A percentile compares a stretch with the other conserved stretches of the same genome.
phyloP scores from a whole-genome alignment of 2,888 invertebrate genomes.

The Hylaea fasciaria region DNA sequence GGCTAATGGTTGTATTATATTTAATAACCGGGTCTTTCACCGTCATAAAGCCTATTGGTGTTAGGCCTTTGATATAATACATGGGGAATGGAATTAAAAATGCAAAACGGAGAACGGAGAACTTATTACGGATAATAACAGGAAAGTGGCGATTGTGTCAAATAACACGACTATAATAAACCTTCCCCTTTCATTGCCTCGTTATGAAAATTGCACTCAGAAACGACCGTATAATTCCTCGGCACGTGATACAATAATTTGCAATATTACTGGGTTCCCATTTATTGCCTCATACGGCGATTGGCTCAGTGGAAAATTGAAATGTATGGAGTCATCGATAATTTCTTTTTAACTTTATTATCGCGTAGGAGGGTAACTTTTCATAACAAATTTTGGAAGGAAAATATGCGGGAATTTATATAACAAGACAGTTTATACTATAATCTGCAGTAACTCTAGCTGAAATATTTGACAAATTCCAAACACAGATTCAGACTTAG shows the following conservation, averaged over 20 bases:
- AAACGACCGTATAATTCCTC: slow-evolving; percentile 58
- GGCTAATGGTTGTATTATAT: too few species aligned
- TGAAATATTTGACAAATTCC: too few species aligned
- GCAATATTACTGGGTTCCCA: slow-evolving; percentile 45
- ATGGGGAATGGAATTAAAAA: slow-evolving; percentile 1
- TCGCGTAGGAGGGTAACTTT: slow-evolving; percentile 1
- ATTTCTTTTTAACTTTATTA: slow-evolving; percentile 37
- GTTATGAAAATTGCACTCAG: slow-evolving; percentile 60
- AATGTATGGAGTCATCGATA: slow-evolving; percentile 27
- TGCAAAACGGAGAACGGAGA: neutral
- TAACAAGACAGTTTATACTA: too few species aligned
- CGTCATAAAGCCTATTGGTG: too few species aligned
- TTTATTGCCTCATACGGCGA: slow-evolving; percentile 43
- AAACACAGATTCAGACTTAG: too few species aligned
- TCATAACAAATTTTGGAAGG: neutral
- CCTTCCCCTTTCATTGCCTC: slow-evolving; percentile 52
- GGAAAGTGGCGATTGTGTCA: neutral
- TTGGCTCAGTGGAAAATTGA: slow-evolving; percentile 43
- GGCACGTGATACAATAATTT: slow-evolving; percentile 56
- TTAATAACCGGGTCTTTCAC: too few species aligned
- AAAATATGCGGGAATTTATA: neutral
- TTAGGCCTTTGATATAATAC: too few species aligned
- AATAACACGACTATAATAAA: slow-evolving; percentile 10
- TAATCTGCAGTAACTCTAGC: too few species aligned
- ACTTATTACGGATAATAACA: slow-evolving; percentile 9